Base-by-base conservation (phyloP, 2,888 invertebrate species). In the Geotrupes spiniger region DNA sequence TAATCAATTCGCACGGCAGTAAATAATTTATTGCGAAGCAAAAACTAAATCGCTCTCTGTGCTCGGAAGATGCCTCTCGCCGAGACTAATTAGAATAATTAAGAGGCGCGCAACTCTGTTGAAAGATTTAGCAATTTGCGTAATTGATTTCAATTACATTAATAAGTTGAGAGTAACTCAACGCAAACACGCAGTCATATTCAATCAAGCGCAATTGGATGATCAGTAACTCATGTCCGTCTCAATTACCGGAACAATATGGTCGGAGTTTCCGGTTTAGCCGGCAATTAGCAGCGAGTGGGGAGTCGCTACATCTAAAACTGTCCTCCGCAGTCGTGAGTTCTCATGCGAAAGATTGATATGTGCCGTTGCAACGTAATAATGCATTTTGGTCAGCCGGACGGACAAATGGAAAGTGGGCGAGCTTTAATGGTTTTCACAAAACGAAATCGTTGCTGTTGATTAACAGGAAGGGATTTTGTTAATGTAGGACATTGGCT, bases 181-280 rank as follows among this genome's bases (percentile, higher is more conserved):
- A 33, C 33, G 15, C 15, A 15, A 15, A 33, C 15, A 33, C 12
- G 12, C 11, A 15, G 33, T 33, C 33, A 33, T 33, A 33, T 33
- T 33, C 33, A 33, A 33, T 33, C 33, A 33, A 33, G 33, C 14
- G 33, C 15, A 33, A 33, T 33, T 33, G 42, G 39, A 16, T 36
- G 47, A 33, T 40, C 39, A 17, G 11, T 36, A 31, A 39, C 31
- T 36, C 49, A 42, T 42, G 46, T 46, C 51, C 51, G 46, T 51
- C 49, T 54, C 49, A 49, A 51, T 51, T 49, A 51, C 51, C 51
- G 54, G 51, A 54, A 54, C 54, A 51, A 54, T 51, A 54, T 43
- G 48, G 48, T 45, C 31, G 31, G 45, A 45, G 39, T 45, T 51
- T 53, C 53, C 53, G 53, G 53, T 31, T 49, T 49, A 46, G 41